A percentile compares a stretch with the other conserved stretches of the same genome.
Conservation (phyloP, 2,113 vertebrate genomes). For the Ophthalmolycus amberensis region DNA sequence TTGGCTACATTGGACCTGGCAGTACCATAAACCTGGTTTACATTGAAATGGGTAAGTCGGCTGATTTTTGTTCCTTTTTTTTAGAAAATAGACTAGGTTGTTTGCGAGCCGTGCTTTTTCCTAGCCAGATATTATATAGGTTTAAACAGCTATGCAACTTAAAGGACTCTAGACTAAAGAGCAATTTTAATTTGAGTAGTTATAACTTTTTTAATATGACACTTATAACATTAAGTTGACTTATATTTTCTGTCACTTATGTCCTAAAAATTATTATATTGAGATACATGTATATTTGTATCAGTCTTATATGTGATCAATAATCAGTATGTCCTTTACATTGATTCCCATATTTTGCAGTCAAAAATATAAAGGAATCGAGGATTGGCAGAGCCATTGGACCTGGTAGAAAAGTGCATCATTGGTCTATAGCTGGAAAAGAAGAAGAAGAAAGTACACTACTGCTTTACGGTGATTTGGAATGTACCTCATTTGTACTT, state of each 20-base stretch:
- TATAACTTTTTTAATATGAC: background rate
- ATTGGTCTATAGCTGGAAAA: background rate
- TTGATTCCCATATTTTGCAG: slow-evolving; percentile 18
- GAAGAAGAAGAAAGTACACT: background rate
- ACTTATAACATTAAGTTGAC: background rate
- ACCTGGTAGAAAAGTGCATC: background rate
- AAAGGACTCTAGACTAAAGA: background rate
- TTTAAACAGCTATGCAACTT: background rate
- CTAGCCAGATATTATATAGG: background rate
- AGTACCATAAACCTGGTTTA: background rate
- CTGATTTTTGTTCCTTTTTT: background rate
- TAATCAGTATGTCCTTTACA: background rate
- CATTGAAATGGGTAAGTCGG: slow-evolving; percentile 24
- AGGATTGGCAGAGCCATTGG: background rate
- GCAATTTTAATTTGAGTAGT: background rate
- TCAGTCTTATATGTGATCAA: background rate
- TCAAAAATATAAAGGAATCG: background rate
- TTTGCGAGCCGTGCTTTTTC: background rate
- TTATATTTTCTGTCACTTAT: background rate
- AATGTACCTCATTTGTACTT: background rate
- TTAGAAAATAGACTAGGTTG: background rate
- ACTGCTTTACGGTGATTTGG: background rate
- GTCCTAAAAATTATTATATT: background rate
- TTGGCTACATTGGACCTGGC: background rate
- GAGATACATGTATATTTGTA: background rate